phyloP scores from a whole-genome alignment of 23 tunicate genomes.

The Halocynthia roretzi region DNA sequence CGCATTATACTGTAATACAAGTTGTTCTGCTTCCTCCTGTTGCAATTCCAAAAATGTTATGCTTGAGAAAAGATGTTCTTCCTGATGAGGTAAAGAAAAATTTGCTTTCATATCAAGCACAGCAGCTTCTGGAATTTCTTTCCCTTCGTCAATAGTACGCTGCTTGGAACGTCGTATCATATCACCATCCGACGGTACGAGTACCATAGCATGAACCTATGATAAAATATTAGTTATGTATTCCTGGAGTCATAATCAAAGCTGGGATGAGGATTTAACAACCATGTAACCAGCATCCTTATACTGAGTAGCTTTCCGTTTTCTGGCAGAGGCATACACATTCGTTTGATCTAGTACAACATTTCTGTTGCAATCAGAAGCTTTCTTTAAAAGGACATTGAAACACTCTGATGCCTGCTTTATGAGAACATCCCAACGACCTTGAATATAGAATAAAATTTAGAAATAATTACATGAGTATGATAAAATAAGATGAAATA shows the following conservation, averaged over 20 bases:
- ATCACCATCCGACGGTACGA: constrained; percentile 87
- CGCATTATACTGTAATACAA: constrained; percentile 75
- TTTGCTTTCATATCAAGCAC: constrained; percentile 91
- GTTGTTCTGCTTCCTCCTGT: constrained; percentile 46
- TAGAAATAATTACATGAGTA: too few relatives aligned
- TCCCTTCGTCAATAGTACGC: constrained; percentile 71
- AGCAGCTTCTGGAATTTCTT: constrained; percentile 79
- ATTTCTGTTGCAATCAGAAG: constrained; percentile 58
- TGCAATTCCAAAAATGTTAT: constrained; percentile 82
- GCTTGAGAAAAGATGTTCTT: constrained; percentile 48
- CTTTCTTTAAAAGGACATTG: constrained; percentile 62
- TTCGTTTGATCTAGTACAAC: constrained; percentile 85
- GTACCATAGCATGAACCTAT: constrained; percentile 74
- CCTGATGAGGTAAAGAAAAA: constrained; percentile 76
- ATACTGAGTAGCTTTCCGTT: constrained; percentile 77
- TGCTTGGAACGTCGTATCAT: constrained; percentile 70
- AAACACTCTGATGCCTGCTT: constrained; percentile 86
- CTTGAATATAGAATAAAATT: constrained; percentile 1
- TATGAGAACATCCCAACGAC: constrained; percentile 81
- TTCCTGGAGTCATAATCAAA: background rate
- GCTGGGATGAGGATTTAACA: background rate
- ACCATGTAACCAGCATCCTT: constrained; percentile 65
- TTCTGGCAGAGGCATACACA: constrained; percentile 78
- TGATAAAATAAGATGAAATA: background rate
- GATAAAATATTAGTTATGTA: background rate